Percentiles rank a stretch among this genome's conserved stretches.
Conservation (phyloP, 2,113 vertebrate genomes). For the Gasterosteus aculeatus region DNA sequence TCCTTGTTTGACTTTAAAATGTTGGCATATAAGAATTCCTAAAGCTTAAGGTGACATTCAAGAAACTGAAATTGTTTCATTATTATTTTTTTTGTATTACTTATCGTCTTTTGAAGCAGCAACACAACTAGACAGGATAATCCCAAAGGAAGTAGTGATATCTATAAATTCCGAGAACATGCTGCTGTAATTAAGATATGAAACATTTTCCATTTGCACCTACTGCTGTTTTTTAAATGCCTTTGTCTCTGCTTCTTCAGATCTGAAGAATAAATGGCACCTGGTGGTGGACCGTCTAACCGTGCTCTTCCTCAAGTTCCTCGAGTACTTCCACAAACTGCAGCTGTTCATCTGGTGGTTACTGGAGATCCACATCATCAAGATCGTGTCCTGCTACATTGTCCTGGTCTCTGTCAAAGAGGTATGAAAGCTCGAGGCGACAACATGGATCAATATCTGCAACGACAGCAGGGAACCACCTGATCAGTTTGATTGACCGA, state of each 20-base stretch:
- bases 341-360: conserved; percentile 98
- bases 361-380: conserved; percentile 96
- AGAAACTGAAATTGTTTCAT: background rate
- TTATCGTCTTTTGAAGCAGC: background rate
- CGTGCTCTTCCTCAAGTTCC: conserved; percentile 94
- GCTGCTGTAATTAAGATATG: conserved; percentile 2
- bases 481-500: background rate
- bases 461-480: background rate
- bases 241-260: conserved; percentile 69
- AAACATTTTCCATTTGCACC: conserved; percentile 12
- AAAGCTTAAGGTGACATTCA: background rate
- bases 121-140: too few species aligned
- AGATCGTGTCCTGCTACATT: conserved; percentile 95
- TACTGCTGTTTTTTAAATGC: conserved; percentile 9
- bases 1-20: background rate
- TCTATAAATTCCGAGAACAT: background rate
- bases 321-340: conserved; percentile 96
- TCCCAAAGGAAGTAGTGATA: background rate
- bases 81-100: background rate
- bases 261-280: conserved; percentile 95
- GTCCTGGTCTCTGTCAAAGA: conserved; percentile 92
- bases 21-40: background rate
- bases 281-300: conserved; percentile 96
- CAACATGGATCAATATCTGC: background rate
- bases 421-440: conserved; percentile 72